Base-by-base conservation (phyloP, 2,797 vertebrate species). In the Parambassis ranga region DNA sequence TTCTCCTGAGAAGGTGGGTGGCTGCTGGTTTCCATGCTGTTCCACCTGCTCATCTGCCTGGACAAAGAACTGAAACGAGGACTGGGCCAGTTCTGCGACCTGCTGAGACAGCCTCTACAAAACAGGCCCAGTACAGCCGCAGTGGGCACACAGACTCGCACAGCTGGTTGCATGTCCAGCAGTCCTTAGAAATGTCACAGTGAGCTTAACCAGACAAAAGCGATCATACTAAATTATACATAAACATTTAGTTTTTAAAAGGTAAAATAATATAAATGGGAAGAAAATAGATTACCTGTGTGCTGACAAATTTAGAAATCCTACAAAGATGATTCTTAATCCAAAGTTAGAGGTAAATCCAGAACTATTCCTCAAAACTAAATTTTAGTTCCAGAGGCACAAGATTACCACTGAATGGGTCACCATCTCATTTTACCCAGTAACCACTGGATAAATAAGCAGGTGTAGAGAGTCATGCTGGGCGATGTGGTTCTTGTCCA, bases 11-110 rank as follows among this genome's bases (percentile, higher is more conserved):
- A 31, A 60, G 57, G 24, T 4, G 7, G n/a, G 20, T 81, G 38
- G 49, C 55, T 62, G 59, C 37, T 39, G 35, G 75, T 57, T 13
- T 90, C 87, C 8, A 15, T 56, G 56, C 50, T 82, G 52, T 78
- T 87, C 85, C 86, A 87, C 53, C 82, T 78, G 73, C 84, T 89
- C 86, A 87, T 86, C 49, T 81, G 83, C 26, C 83, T 74, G 28
- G 84, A 80, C 8, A 75, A 84, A 75, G 64, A 87, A 49, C 75
- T 77, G 55, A 91, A 68, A 37, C 50, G 47, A 46, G 73, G 69
- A 35, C 31, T 13, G 1, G 69, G 52, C 41, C 39, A 59, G 53
- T 39, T 44, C 38, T 9, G 60, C 0, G 10, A 32, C 48, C 71
- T 66, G 64, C 73, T 81, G 41, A 81, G 60, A 56, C 71, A 83